Conservation (phyloP, 1,140 invertebrate genomes). For the Trichomalopsis sarcophagae region DNA sequence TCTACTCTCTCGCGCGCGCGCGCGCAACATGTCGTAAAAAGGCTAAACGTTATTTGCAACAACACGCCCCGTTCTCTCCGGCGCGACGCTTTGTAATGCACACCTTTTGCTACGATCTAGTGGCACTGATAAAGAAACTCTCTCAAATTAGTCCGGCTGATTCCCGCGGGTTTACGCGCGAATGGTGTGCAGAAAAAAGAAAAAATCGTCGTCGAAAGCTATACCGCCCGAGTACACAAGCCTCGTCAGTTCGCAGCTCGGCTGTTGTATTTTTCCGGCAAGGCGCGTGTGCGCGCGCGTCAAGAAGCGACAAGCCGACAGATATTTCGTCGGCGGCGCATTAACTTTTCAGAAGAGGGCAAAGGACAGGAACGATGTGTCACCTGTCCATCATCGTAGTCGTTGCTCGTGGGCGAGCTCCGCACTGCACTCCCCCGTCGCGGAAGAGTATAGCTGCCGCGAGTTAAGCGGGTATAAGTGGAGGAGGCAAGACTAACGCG, state of each 20-base stretch:
- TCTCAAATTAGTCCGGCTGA: too few species aligned
- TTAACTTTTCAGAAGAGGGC: neutral
- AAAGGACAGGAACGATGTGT: slow-evolving; percentile 29
- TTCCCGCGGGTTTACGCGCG: too few species aligned
- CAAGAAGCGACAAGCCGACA: neutral
- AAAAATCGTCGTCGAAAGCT: neutral
- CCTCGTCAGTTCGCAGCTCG: neutral
- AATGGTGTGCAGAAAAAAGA: too few species aligned
- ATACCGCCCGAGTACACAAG: neutral
- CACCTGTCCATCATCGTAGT: slow-evolving; percentile 46
- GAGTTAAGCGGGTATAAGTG: neutral
- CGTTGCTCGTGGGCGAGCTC: neutral
- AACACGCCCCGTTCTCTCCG: neutral
- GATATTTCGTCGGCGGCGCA: slow-evolving; percentile 7
- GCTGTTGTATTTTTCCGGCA: neutral
- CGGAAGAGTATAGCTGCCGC: neutral
- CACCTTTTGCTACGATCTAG: too few species aligned
- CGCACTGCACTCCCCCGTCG: neutral
- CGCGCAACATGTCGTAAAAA: slow-evolving; percentile 14
- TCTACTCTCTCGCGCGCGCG: neutral
- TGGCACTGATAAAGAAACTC: too few species aligned
- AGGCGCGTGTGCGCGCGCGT: neutral
- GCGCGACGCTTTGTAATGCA: neutral
- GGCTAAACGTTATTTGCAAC: neutral
- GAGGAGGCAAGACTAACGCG: slow-evolving; percentile 14